These are phyloP conservation scores for Agelas oroides DNA, from an alignment of 37 sponge, comb jelly and placozoan species.

Conservation along the genomic window DNA sequence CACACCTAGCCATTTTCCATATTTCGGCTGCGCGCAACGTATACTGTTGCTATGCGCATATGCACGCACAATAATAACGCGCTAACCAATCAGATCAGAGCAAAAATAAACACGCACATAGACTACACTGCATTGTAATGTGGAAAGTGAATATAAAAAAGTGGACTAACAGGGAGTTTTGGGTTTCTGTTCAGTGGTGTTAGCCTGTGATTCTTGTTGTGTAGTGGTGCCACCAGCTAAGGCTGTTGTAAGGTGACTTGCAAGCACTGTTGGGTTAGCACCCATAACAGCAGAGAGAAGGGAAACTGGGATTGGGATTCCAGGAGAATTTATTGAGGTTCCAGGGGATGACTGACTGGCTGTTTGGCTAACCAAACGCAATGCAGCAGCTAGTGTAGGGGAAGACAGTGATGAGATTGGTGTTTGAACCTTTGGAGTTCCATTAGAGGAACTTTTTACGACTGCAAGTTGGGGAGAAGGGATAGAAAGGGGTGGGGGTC, in stretches of 20 bases:
- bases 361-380: constrained; percentile 13
- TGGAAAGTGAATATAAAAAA: too few species aligned
- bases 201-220: too few species aligned
- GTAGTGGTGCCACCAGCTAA: neutral
- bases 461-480: constrained; percentile 40
- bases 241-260: constrained; percentile 4
- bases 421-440: neutral
- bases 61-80: too few species aligned
- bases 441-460: constrained; percentile 13
- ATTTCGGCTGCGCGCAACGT: too few species aligned
- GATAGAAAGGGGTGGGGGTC: constrained; percentile 41
- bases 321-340: neutral
- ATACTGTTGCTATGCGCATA: too few species aligned
- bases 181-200: too few species aligned
- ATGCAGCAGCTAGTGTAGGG: constrained; percentile 58
- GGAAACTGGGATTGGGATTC: constrained; percentile 25
- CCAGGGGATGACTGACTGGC: constrained; percentile 9
- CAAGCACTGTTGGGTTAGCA: constrained; percentile 32
- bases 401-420: constrained; percentile 36
- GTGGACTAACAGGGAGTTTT: too few species aligned
- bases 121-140: too few species aligned
- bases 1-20: too few species aligned
- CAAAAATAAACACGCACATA: too few species aligned
- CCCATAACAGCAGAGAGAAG: constrained; percentile 56
- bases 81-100: too few species aligned